A percentile compares a stretch with the other conserved stretches of the same genome.
These are phyloP conservation scores for Drosophila albomicans DNA, from an alignment of 1,140 invertebrate genomes.

Conservation along the genomic window DNA sequence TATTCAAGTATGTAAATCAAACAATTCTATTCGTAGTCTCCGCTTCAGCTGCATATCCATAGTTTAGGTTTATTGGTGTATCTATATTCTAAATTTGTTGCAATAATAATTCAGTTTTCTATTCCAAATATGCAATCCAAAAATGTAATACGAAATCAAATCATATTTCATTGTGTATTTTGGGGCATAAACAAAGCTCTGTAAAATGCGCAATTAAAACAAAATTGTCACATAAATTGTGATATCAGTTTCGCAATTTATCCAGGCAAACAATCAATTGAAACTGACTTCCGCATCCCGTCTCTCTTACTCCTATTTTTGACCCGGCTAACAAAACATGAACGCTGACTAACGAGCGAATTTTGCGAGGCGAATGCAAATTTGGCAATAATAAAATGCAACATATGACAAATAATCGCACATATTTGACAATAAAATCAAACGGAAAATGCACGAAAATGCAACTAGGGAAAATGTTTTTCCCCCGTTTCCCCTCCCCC, in stretches of 20 bases:
- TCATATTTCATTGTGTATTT: constrained; percentile 17
- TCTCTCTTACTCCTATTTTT: not conserved
- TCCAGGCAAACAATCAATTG: constrained; percentile 41
- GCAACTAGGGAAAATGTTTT: constrained; percentile 24
- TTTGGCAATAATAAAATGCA: constrained; percentile 81
- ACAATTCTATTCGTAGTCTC: not conserved
- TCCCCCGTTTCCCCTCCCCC: not conserved
- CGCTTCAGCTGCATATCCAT: not conserved
- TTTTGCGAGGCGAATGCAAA: constrained; percentile 65
- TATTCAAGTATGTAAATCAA: too few species aligned
- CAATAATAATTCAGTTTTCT: not conserved
- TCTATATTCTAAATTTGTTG: too few species aligned
- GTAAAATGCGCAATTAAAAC: constrained; percentile 58
- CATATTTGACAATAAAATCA: constrained; percentile 81
- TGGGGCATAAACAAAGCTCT: constrained; percentile 8
- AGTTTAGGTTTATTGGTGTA: not conserved
- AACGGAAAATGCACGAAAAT: constrained; percentile 40
- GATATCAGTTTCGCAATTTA: constrained; percentile 59
- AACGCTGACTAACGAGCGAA: constrained; percentile 62
- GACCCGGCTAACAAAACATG: constrained; percentile 28
- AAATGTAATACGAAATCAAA: not conserved
- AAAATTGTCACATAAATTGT: constrained; percentile 64
- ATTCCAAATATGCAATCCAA: not conserved
- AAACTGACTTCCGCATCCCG: not conserved
- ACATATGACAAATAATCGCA: constrained; percentile 81